Evolutionary conservation across 2,797 vertebrate species (phyloP), one percentile per base, ranked within the genome.

Genomic region (Rhinogobio ventralis): DNA sequence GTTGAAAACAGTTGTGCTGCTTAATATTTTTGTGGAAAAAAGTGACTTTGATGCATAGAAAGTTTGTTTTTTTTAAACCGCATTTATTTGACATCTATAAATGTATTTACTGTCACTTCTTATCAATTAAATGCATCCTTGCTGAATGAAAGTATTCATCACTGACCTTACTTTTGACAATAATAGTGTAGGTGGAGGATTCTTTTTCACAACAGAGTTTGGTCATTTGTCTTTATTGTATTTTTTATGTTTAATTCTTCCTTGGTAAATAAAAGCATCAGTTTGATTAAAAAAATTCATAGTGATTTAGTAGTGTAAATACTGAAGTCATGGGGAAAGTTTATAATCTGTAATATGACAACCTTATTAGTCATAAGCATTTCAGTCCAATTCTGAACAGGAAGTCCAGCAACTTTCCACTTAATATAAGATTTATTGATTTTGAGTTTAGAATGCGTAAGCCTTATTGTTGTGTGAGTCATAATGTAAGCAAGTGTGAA

Each of bases 361-460:
- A 28, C 13, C 2, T 62, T 28, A 62, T 28, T 28, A 14, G 11
- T 7, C n/a, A 28, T 1, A 19, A 67, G 62, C 46, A 39, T 80
- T 80, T 68, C n/a, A 57, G 28, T 36, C 64, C 23, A 69, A 69
- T 64, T 5, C 4, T 25, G 23, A 69, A 25, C 39, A 82, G 53
- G 25, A 72, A 72, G 36, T 30, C 25, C 11, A 45, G 19, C 6
- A 71, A 60, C 53, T 57, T n/a, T 15, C 80, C 80, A 64, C 28
- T 23, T 46, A 15, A 73, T 45, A 36, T 49, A 51, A 82, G 30
- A 82, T 64, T 20, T 82, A 74, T 74, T 51, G 28, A 39, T 73
- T n/a, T 46, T 3, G 3, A 25, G 13, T 82, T 72, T 39, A 28
- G n/a, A 20, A n/a, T 55, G 13, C 25, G 0, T 33, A 51, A n/a